These are phyloP conservation scores for Mystacornis crossleyi DNA, from an alignment of 2,113 vertebrate species.

Conservation along the genomic window DNA sequence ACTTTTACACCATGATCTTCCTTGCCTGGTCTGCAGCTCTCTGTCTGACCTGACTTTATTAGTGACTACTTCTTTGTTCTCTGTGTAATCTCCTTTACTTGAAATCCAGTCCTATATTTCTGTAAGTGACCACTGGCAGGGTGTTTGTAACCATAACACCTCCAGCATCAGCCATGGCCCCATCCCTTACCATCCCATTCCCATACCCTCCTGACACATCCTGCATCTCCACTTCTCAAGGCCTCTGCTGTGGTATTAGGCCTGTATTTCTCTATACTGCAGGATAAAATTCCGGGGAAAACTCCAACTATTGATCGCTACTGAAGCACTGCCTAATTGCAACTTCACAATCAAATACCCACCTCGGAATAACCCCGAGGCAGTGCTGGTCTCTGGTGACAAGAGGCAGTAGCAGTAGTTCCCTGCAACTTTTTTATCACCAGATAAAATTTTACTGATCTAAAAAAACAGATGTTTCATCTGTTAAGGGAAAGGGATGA, in stretches of 20 bases:
- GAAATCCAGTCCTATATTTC: not conserved
- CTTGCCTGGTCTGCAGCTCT: not conserved
- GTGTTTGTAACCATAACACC: not conserved
- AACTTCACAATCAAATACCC: not conserved
- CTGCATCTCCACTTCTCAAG: not conserved
- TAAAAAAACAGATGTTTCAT: no score
- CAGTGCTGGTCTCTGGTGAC: no score
- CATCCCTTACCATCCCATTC: not conserved
- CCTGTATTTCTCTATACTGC: not conserved
- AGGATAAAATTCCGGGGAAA: not conserved
- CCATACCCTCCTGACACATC: rapidly evolving
- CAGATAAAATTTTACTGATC: no score
- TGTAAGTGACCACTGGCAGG: rapidly evolving
- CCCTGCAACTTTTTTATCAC: not conserved
- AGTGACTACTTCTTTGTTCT: not conserved
- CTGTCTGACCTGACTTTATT: not conserved
- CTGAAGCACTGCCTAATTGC: rapidly evolving
- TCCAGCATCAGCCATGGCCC: not conserved
- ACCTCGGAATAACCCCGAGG: not conserved
- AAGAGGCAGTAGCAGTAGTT: not conserved
- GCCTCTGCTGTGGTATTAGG: not conserved
- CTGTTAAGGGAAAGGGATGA: not conserved
- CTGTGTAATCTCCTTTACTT: not conserved
- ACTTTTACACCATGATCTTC: not conserved
- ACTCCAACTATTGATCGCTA: rapidly evolving